Evolutionary conservation across 2,113 vertebrate species (phyloP).

Genomic region (Bubalus kerabau): DNA sequence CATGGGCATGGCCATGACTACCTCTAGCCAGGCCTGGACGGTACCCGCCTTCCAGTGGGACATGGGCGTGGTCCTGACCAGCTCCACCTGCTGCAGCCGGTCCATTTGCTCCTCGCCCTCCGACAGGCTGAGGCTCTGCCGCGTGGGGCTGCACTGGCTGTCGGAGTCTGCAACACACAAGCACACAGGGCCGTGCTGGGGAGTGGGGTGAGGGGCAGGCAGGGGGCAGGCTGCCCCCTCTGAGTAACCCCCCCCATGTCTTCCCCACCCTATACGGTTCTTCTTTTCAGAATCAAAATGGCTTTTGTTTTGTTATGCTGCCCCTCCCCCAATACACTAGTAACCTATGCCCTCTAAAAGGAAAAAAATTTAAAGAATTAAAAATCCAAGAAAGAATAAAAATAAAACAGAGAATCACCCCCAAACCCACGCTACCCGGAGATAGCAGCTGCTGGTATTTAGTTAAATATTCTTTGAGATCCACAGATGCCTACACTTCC

Average conservation of each 20-base stretch:
- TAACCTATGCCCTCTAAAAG: neutral
- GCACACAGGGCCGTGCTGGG: neutral
- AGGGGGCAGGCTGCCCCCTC: neutral
- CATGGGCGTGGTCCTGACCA: constrained; percentile 86
- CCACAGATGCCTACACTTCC: neutral
- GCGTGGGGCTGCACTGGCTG: constrained; percentile 83
- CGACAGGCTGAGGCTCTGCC: constrained; percentile 84
- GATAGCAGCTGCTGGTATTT: neutral
- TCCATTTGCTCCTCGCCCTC: constrained; percentile 88
- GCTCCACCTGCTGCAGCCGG: constrained; percentile 89
- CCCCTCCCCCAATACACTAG: neutral
- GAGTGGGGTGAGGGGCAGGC: neutral
- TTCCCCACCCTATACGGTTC: neutral
- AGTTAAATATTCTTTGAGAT: neutral
- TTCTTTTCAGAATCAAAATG: neutral
- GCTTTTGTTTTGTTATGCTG: neutral
- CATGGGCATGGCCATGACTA: constrained; percentile 94
- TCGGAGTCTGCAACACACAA: constrained; percentile 84
- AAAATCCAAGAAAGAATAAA: neutral
- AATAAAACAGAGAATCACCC: neutral
- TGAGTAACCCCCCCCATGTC: neutral
- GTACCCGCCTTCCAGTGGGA: constrained; percentile 89
- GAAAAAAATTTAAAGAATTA: neutral
- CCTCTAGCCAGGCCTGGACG: constrained; percentile 91
- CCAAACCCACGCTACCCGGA: neutral